Evolutionary conservation across 2,888 invertebrate genomes (phyloP), one percentile per base, ranked within the genome.

Genomic region (Campoplex nolae): DNA sequence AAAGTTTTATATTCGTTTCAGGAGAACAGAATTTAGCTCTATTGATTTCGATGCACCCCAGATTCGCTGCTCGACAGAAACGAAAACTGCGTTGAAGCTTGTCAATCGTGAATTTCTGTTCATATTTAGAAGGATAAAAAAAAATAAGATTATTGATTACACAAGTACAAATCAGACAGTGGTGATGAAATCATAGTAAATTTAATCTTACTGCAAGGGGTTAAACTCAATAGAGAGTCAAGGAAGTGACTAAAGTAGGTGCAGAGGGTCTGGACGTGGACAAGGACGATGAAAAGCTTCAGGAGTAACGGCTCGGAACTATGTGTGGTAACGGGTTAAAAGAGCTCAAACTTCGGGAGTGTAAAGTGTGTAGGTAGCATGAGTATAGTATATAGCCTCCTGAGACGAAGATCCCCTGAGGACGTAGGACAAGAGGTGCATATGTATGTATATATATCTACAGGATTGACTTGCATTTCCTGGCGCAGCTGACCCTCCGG

Each of bases 261-360:
- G n/a, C 71, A 32, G 62, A 48, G 32, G n/a, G 35, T n/a, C 13
- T 28, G 32, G 58, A 70, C 32, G 28, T 70, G 54, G 71, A 73
- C 71, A 35, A 38, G 42, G 48, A 73, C 73, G 48, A 80, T 62
- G 79, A 48, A 48, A 38, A 58, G 71, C 80, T 80, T 35, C 35
- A 23, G 35, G 71, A 35, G 71, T 35, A 73, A 71, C 79, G 38
- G 54, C 18, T 23, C 38, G 79, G 45, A 79, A 80, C 32, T 71
- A 35, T 67, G 67, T 77, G 67, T 48, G 35, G 71, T 73, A 62
- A 80, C 48, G 48, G 58, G 38, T 23, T 67, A 48, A n/a, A 58
- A 80, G 58, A 62, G 80, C 77, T 77, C 51, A 77, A 77, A 67
- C 71, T 80, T 73, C 35, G 71, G 32, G 42, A 32, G 32, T 71